Conservation (phyloP, 2,113 vertebrate genomes). For the Podiceps cristatus region DNA sequence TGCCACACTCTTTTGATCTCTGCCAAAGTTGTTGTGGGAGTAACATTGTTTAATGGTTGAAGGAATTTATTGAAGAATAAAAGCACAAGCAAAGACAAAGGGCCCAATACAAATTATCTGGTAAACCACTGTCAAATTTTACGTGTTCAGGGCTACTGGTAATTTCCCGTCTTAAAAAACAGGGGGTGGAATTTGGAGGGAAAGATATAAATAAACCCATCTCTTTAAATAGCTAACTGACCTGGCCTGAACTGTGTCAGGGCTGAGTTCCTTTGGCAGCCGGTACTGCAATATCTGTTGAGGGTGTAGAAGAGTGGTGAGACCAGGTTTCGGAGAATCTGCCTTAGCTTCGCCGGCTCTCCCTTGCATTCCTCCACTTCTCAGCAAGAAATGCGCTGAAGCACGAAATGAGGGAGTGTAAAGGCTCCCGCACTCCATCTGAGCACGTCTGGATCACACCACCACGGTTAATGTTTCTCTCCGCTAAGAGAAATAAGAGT, state of each 20-base stretch:
- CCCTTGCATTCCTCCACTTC: background rate
- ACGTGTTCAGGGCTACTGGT: background rate
- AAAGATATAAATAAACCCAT: background rate
- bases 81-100: constrained; percentile 19
- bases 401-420: background rate
- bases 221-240: constrained; percentile 40
- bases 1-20: constrained; percentile 19
- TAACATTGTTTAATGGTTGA: constrained; percentile 1
- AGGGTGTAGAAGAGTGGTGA: background rate
- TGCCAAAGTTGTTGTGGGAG: background rate
- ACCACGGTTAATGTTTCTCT: background rate
- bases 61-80: constrained; percentile 47
- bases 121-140: background rate
- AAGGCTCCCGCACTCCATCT: background rate
- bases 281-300: background rate
- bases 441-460: background rate
- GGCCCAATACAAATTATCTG: background rate
- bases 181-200: background rate
- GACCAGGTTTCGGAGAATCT: background rate
- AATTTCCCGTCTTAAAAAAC: background rate
- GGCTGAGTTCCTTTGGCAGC: background rate
- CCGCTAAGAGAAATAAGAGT: background rate
- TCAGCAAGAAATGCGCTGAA: constrained; percentile 7
- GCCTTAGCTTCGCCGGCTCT: background rate
- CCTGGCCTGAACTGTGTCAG: background rate